A percentile compares a stretch with the other conserved stretches of the same genome.
phyloP scores from a whole-genome alignment of 1,140 invertebrate genomes.

The Sinella curviseta region DNA sequence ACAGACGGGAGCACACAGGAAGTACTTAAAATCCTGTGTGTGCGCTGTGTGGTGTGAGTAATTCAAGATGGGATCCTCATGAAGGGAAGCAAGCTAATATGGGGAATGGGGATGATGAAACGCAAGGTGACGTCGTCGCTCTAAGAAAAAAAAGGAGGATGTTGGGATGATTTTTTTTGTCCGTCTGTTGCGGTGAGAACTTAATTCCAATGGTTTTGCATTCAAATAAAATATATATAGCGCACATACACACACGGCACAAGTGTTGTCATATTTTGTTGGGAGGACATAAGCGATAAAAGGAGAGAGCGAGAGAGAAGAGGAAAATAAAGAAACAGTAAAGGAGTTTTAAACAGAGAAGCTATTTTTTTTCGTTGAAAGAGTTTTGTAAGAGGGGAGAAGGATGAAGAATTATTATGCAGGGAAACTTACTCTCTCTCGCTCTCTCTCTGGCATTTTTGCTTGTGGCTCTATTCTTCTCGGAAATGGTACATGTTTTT shows the following conservation, averaged over 20 bases:
- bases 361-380: neutral
- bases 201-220: neutral
- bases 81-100: neutral
- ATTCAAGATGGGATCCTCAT: neutral
- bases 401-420: neutral
- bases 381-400: neutral
- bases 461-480: too few species aligned
- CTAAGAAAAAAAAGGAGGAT: neutral
- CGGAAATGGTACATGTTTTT: too few species aligned
- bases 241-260: too few species aligned
- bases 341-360: too few species aligned
- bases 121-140: neutral
- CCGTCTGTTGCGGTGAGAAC: constrained; percentile 2
- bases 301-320: too few species aligned
- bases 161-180: neutral
- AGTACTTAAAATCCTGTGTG: neutral
- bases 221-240: neutral
- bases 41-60: neutral
- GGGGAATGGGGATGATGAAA: neutral
- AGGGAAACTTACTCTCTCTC: too few species aligned
- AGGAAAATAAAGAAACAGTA: too few species aligned
- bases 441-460: too few species aligned
- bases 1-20: neutral
- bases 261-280: too few species aligned
- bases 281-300: too few species aligned